Percentiles rank a stretch among this genome's conserved stretches.
Conservation (phyloP, 1,140 invertebrate species). For the Odontomachus brunneus region DNA sequence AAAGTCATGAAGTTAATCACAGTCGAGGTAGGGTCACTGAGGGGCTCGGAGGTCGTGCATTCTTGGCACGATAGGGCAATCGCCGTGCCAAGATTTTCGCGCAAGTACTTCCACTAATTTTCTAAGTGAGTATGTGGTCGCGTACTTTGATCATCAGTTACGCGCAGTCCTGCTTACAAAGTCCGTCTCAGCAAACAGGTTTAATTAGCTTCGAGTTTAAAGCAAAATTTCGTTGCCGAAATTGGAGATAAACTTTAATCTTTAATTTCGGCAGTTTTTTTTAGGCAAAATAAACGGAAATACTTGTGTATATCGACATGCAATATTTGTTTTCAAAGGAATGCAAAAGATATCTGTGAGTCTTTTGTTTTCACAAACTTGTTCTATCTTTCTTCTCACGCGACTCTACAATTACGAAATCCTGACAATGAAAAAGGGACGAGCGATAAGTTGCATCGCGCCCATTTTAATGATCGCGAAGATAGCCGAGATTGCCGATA, state of each 20-base stretch:
- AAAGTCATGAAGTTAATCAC: constrained; percentile 30
- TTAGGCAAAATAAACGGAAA: not conserved
- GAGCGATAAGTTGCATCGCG: not conserved
- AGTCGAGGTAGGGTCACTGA: constrained; percentile 47
- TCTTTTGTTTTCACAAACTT: not conserved
- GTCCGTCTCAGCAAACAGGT: not conserved
- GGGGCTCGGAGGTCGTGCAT: constrained; percentile 62
- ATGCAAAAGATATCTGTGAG: not conserved
- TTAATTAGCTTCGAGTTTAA: not conserved
- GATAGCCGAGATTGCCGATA: constrained; percentile 5
- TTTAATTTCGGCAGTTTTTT: not conserved
- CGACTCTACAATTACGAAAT: not conserved
- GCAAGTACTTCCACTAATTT: constrained; percentile 4
- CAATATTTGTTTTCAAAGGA: not conserved
- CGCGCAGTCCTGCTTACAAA: not conserved
- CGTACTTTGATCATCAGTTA: not conserved
- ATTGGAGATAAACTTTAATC: not conserved
- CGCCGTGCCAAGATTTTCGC: constrained; percentile 46
- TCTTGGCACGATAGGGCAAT: constrained; percentile 66
- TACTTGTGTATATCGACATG: no score
- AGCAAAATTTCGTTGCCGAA: not conserved
- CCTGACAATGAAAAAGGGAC: not conserved
- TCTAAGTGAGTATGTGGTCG: constrained; percentile 16
- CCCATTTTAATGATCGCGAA: not conserved
- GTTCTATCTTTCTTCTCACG: not conserved